Evolutionary conservation across 2,888 invertebrate genomes (phyloP), one percentile per base, ranked within the genome.

Genomic region (Malthinus flaveolus): DNA sequence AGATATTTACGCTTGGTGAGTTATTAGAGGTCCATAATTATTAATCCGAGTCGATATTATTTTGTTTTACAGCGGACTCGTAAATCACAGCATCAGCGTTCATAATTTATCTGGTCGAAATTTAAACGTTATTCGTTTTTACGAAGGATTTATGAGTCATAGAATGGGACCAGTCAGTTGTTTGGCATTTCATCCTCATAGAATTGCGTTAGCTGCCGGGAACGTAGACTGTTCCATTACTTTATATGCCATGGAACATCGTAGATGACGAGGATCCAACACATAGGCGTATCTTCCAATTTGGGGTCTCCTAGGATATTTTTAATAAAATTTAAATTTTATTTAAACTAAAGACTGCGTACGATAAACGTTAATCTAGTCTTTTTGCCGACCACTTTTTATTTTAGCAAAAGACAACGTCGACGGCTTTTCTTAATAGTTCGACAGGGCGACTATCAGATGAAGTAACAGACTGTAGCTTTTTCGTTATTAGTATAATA

Each of bases 61-160:
- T 23, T 23, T 23, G 65, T 61, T 64, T 78, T 78, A 45, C 78
- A 91, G 91, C 73, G 91, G 91, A 12, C 88, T 90, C 1, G 81
- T 86, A 65, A 88, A 87, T 80, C 91, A 90, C 74, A 88, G 86
- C 78, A 91, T 95, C 69, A 88, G 86, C 70, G 83, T 93, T 52
- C 90, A 87, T 79, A 88, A 88, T 71, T 82, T 88, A 68, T 84
- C 84, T 65, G 95, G 95, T 42, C 80, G 83, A 13, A 79, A 83
- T 42, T 82, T 94, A 57, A 93, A 91, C 78, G 86, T 88, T 3
- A 89, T 96, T 74, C 90, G 91, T 75, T 89, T 90, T 77, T 92
- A 95, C 78, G 95, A 96, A 75, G 95, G 96, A 52, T 95, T 97
- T 81, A 91, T 93, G 85, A 87, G 87, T 59, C 88, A 92, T 68